Base-by-base conservation (phyloP, 2,113 vertebrate genomes). In the Dascyllus trimaculatus region DNA sequence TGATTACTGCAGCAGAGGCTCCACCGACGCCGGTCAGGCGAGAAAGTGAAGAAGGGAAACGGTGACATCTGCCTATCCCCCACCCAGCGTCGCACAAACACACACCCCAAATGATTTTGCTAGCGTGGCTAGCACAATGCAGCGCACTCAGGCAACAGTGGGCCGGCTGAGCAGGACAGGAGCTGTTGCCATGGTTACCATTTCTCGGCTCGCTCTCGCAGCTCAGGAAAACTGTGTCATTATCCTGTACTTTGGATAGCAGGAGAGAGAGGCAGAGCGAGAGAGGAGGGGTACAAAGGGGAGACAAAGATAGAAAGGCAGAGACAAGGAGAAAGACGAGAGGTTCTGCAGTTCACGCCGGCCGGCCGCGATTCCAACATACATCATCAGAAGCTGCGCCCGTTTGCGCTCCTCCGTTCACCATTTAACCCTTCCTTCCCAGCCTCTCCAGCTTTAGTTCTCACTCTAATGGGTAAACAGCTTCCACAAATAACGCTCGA, bases 111-210 rank as follows among this genome's bases (percentile, higher is more conserved):
- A 91, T 81, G 82, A 82, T 90, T 93, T 76, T 81, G 79, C 91
- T 92, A 86, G 63, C 62, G 29, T 75, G 88, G 82, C 80, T 88
- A 86, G 74, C 74, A 80, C 91, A 86, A 88, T 86, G 88, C 86
- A 74, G 48, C 75, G 80, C 78, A 75, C 85, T 89, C 84, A 56
- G 51, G 80, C 88, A 89, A 60, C 71, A 71, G 71, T 69, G 90
- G 91, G 77, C 82, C 71, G 88, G 86, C 85, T 78, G 79, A 88
- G 83, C 92, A 94, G 93, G 94, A 94, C 93, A 89, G 89, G 92
- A 94, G 94, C 92, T 92, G 94, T 95, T 95, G 93, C 94, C 75
- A 95, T 95, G 94, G 94, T 89, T 91, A 95, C 95, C 85, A 53
- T 88, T 89, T 91, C 91, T 93, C 82, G 43, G 88, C 86, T 93